These are phyloP conservation scores for Lochmaea capreae DNA, from an alignment of 2,888 invertebrate species.

Conservation along the genomic window DNA sequence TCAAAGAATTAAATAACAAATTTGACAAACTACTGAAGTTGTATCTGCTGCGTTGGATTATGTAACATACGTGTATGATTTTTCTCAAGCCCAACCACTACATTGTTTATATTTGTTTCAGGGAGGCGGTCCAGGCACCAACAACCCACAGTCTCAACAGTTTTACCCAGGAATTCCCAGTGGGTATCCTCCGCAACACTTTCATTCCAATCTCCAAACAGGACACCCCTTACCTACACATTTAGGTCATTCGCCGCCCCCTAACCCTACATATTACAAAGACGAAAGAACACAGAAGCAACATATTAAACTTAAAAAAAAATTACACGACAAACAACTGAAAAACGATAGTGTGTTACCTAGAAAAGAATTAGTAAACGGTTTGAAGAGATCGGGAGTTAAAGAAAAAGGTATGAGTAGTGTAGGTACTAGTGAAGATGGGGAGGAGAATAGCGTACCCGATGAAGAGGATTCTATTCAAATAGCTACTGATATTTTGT, in stretches of 20 bases:
- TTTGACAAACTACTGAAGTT: too few relatives aligned
- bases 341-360: conserved; percentile 52
- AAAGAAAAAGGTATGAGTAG: conserved; percentile 69
- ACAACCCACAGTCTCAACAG: conserved; percentile 77
- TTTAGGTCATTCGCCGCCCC: conserved; percentile 77
- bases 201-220: conserved; percentile 69
- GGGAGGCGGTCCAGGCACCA: conserved; percentile 76
- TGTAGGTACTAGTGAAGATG: conserved; percentile 82
- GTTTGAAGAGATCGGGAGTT: conserved; percentile 62
- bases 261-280: conserved; percentile 74
- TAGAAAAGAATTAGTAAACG: conserved; percentile 75
- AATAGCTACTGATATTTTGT: conserved; percentile 77
- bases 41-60: too few relatives aligned
- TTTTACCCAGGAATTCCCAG: conserved; percentile 69
- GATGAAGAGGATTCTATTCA: conserved; percentile 80
- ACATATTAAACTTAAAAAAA: conserved; percentile 80
- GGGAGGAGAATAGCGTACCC: conserved; percentile 80
- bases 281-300: conserved; percentile 84
- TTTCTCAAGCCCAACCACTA: not conserved
- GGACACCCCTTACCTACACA: conserved; percentile 69
- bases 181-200: conserved; percentile 64
- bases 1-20: too few relatives aligned
- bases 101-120: conserved; percentile 15
- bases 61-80: too few relatives aligned
- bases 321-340: conserved; percentile 71